These are phyloP conservation scores for Nothocercus julius DNA, from an alignment of 2,113 vertebrate genomes.

Conservation along the genomic window DNA sequence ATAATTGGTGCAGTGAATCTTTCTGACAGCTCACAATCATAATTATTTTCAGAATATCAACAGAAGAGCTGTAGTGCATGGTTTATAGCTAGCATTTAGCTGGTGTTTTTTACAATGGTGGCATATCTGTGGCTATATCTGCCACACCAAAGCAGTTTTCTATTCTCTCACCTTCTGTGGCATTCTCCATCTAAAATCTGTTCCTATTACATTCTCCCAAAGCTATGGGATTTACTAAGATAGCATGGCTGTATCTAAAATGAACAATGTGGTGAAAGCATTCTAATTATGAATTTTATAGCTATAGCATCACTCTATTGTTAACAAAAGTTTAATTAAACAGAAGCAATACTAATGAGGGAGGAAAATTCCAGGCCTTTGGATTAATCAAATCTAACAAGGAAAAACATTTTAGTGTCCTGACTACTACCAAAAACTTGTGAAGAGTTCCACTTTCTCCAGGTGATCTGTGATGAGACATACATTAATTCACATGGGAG, in stretches of 20 bases:
- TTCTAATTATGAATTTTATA: not conserved
- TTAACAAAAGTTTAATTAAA: slow-evolving; percentile 34
- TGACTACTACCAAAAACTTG: not conserved
- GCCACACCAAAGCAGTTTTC: slow-evolving; percentile 36
- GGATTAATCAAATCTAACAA: not conserved
- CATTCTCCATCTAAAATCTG: slow-evolving; percentile 19
- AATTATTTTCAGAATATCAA: slow-evolving; percentile 58
- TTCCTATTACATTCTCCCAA: not conserved
- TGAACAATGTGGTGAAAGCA: not conserved
- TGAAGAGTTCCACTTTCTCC: not conserved
- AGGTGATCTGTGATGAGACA: not conserved
- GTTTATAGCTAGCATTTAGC: slow-evolving; percentile 31
- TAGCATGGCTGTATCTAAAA: not conserved
- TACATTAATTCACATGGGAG: not conserved
- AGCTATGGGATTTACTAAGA: not conserved
- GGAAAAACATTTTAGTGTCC: not conserved
- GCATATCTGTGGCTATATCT: slow-evolving; percentile 19
- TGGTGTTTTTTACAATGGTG: not conserved
- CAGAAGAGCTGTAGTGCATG: slow-evolving; percentile 43
- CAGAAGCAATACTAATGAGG: not conserved
- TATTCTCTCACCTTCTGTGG: slow-evolving; percentile 36
- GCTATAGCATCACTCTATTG: not conserved
- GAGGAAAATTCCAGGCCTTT: not conserved
- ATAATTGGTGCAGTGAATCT: slow-evolving; percentile 57
- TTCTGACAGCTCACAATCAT: slow-evolving; percentile 52